A percentile compares a stretch with the other conserved stretches of the same genome.
Evolutionary conservation across 2,888 invertebrate species (phyloP).

Genomic region (Tiphia femorata): DNA sequence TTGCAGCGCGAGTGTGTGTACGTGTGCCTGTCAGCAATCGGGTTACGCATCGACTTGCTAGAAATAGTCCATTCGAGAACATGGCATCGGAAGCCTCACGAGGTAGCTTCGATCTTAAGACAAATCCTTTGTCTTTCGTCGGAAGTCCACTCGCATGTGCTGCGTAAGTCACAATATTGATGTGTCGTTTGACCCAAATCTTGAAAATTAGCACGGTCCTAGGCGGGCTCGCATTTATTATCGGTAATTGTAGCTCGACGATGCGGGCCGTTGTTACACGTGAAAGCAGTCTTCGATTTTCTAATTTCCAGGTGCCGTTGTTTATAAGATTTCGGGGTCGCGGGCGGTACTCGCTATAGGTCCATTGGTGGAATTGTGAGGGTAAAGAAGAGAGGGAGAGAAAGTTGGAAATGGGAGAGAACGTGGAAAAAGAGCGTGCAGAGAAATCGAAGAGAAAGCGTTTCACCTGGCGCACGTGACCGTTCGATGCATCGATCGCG

Average conservation of each 20-base stretch:
- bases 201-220: too few relatives aligned
- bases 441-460: conserved; percentile 25
- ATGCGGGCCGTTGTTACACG: background rate
- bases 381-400: conserved; percentile 1
- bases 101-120: too few relatives aligned
- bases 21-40: background rate
- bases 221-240: too few relatives aligned
- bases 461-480: conserved; percentile 28
- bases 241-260: background rate
- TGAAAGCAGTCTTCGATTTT: conserved; percentile 34
- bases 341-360: too few relatives aligned
- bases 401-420: background rate
- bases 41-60: background rate
- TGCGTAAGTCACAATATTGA: too few relatives aligned
- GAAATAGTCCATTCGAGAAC: background rate
- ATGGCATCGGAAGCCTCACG: background rate
- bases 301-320: conserved; percentile 38
- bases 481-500: conserved; percentile 32
- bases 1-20: too few relatives aligned
- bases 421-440: background rate
- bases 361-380: conserved; percentile 4
- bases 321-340: background rate
- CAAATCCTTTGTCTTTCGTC: too few relatives aligned
- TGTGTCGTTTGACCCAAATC: too few relatives aligned
- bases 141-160: too few relatives aligned